These are phyloP conservation scores for Phylloscopus collybita DNA, from an alignment of 2,797 vertebrate genomes.

Conservation along the genomic window DNA sequence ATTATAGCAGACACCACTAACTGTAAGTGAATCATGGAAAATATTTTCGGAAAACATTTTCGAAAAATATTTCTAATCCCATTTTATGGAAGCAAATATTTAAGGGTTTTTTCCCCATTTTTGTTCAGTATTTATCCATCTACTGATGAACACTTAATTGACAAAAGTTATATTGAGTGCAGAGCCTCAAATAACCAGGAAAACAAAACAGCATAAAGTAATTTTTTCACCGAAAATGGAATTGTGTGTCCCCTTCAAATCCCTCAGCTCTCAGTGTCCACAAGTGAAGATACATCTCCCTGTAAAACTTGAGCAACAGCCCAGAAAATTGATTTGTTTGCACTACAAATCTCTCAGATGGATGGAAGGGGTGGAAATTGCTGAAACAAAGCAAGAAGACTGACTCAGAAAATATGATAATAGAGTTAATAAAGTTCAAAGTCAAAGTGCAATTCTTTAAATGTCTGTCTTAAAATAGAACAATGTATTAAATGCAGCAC, in stretches of 20 bases:
- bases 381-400: slow-evolving; percentile 24
- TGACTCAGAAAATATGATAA: background rate
- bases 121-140: background rate
- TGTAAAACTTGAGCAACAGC: background rate
- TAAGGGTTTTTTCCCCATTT: background rate
- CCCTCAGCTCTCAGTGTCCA: background rate
- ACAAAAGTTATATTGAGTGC: background rate
- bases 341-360: background rate
- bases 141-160: background rate
- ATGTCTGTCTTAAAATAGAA: background rate
- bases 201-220: background rate
- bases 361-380: background rate
- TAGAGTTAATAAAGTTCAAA: background rate
- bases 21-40: background rate
- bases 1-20: rapidly evolving
- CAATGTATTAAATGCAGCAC: background rate
- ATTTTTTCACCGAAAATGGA: background rate
- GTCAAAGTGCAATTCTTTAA: slow-evolving; percentile 2
- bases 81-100: background rate
- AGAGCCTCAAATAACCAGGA: background rate
- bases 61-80: background rate
- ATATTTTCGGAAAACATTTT: background rate
- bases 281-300: background rate
- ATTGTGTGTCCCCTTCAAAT: background rate
- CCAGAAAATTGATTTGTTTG: slow-evolving; percentile 38